phyloP scores from a whole-genome alignment of 1,140 invertebrate genomes.

The Stenopsyche tienmushanensis region DNA sequence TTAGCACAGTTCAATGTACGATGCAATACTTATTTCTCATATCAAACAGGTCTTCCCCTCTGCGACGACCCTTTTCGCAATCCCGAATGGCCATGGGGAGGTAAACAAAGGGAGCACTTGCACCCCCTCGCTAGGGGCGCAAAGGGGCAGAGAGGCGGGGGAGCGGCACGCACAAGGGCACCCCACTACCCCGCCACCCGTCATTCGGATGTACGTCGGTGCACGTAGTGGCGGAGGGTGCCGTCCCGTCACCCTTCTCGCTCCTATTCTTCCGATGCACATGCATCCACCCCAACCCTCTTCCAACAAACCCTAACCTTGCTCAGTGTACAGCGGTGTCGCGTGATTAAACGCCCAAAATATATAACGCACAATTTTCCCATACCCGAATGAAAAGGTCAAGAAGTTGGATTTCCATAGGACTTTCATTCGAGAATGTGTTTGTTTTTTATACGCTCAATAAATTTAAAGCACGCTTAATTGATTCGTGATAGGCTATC shows the following conservation, averaged over 20 bases:
- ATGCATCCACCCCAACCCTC: slow-evolving; percentile 40
- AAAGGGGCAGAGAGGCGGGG: slow-evolving; percentile 23
- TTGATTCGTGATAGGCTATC: too few species aligned
- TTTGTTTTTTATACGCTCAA: too few species aligned
- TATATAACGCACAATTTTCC: too few species aligned
- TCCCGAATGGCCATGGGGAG: slow-evolving; percentile 17
- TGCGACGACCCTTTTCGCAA: slow-evolving; percentile 39
- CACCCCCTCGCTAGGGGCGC: too few species aligned
- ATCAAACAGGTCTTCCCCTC: slow-evolving; percentile 39
- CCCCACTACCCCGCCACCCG: slow-evolving; percentile 3
- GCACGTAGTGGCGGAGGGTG: slow-evolving; percentile 16
- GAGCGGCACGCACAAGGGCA: slow-evolving; percentile 7
- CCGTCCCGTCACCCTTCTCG: slow-evolving; percentile 15
- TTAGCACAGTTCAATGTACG: slow-evolving; percentile 39
- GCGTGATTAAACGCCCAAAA: slow-evolving; percentile 15
- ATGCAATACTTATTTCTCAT: slow-evolving; percentile 40
- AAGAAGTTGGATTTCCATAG: too few species aligned
- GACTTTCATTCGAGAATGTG: too few species aligned
- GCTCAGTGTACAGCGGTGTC: slow-evolving; percentile 28
- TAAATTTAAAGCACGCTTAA: too few species aligned
- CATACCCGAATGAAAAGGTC: too few species aligned
- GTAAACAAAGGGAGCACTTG: slow-evolving; percentile 30
- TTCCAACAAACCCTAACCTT: slow-evolving; percentile 38
- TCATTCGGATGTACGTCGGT: neutral
- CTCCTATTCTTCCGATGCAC: slow-evolving; percentile 36